Conservation (phyloP, 2,888 invertebrate species). For the Andrena camellia region DNA sequence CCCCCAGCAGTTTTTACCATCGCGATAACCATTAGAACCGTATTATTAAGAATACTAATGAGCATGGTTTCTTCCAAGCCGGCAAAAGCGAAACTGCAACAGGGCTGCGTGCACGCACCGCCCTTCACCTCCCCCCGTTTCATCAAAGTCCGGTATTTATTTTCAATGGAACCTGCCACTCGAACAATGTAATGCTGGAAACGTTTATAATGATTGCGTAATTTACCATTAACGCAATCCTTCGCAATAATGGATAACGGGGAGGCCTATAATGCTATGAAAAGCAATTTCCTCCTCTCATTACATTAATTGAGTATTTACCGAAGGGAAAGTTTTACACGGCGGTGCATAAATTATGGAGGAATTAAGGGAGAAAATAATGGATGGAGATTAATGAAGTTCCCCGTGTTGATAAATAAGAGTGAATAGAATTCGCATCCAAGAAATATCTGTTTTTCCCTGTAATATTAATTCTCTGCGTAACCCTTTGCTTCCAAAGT, state of each 20-base stretch:
- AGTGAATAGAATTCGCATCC: background rate
- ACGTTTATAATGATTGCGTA: background rate
- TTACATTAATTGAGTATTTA: slow-evolving; percentile 12
- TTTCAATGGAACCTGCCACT: slow-evolving; percentile 3
- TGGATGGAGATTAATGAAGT: slow-evolving; percentile 15
- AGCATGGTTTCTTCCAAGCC: slow-evolving; percentile 32
- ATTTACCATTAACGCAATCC: slow-evolving; percentile 14
- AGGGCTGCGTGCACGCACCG: background rate
- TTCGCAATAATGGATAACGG: slow-evolving; percentile 7
- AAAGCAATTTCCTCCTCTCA: background rate
- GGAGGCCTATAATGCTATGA: background rate
- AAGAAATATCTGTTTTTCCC: background rate
- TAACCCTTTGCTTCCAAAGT: background rate
- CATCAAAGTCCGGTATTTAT: background rate
- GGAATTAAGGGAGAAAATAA: background rate
- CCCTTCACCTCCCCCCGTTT: background rate
- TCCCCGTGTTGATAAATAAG: background rate
- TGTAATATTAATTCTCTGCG: background rate
- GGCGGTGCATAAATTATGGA: background rate
- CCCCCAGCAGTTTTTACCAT: slow-evolving; percentile 40
- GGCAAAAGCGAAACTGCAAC: slow-evolving; percentile 26
- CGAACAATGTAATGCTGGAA: background rate
- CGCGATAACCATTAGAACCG: slow-evolving; percentile 53
- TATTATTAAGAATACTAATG: slow-evolving; percentile 53
- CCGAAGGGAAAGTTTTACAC: background rate